Evolutionary conservation across 2,888 invertebrate genomes (phyloP).

Genomic region (Chrysodeixis includens): DNA sequence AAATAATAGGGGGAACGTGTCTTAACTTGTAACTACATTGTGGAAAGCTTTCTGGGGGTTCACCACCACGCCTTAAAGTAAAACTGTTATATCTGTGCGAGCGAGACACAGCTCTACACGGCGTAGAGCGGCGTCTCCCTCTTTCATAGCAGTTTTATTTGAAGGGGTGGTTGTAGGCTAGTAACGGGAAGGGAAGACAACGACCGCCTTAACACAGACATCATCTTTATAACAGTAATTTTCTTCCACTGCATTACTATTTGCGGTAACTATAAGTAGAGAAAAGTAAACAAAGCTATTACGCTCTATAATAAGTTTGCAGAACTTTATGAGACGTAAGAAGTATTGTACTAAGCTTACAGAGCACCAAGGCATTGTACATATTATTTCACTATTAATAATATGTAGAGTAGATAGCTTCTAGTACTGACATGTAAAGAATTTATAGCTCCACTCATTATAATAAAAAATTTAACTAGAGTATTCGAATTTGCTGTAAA

Average conservation of each 20-base stretch:
- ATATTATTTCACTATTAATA: slow-evolving; percentile 49
- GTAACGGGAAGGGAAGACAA: slow-evolving; percentile 20
- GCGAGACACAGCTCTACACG: slow-evolving; percentile 10
- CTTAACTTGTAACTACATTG: slow-evolving; percentile 55
- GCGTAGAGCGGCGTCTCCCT: no score
- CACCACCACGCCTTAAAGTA: not conserved
- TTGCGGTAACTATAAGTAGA: slow-evolving; percentile 38
- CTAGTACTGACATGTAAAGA: slow-evolving; percentile 47
- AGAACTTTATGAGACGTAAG: slow-evolving; percentile 53
- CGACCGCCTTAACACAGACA: slow-evolving; percentile 21
- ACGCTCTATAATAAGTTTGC: slow-evolving; percentile 50
- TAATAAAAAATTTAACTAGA: slow-evolving; percentile 52
- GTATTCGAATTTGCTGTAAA: slow-evolving; percentile 65
- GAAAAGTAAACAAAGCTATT: slow-evolving; percentile 54
- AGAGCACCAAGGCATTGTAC: slow-evolving; percentile 37
- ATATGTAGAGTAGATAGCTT: slow-evolving; percentile 41
- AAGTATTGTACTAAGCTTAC: slow-evolving; percentile 48
- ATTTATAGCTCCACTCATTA: slow-evolving; percentile 62
- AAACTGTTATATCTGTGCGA: no score
- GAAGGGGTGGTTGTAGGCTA: no score
- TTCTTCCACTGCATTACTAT: slow-evolving; percentile 38
- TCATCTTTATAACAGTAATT: slow-evolving; percentile 43
- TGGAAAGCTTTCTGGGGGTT: slow-evolving; percentile 20
- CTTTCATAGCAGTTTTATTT: no score
- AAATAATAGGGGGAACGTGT: slow-evolving; percentile 55